Base-by-base conservation (phyloP, 1,140 invertebrate species). In the Metopolophium dirhodum region DNA sequence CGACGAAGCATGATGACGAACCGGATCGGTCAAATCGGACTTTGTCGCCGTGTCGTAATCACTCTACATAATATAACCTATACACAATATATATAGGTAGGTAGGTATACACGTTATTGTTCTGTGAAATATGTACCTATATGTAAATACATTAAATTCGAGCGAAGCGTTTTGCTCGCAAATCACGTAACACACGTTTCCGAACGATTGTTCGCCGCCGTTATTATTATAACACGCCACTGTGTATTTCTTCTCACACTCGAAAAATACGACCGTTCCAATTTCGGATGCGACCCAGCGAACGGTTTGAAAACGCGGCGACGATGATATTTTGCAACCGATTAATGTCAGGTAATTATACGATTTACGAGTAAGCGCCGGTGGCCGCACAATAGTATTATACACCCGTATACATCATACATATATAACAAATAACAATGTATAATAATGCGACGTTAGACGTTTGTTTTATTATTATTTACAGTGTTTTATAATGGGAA, bases 181-280 rank as follows among this genome's bases (percentile, higher is more conserved):
- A 57, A 57, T 41, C 88, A 23, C 51, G 49, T 89, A 57, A 89
- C 61, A 68, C 61, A 77, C 85, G 18, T 86, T 86, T 86, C 85
- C 41, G 45, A 89, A 89, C 88, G 51, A 89, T 89, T 37, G 88
- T 57, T 41, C 51, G 35, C 88, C 88, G 30, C 30, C 86, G 86
- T 14, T 41, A 2, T 88, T 88, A 88, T 51, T 51, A 23, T 49
- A 35, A 51, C 51, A 88, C 47, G 30, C 14, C 87, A 54, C 22
- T 37, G 47, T n/a, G 88, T 89, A 54, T 54, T 89, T 89, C 51
- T 89, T 89, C 88, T 89, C 88, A 89, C 88, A 89, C 88, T 89
- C 88, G 47, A 88, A 88, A 54, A 54, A 26, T 49, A 35, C 47
- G 26, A 51, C 35, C 35, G 88, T 89, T 89, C 88, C 88, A 57